Conservation (phyloP, 2,888 invertebrate genomes). For the Ferdinandea cuprea region DNA sequence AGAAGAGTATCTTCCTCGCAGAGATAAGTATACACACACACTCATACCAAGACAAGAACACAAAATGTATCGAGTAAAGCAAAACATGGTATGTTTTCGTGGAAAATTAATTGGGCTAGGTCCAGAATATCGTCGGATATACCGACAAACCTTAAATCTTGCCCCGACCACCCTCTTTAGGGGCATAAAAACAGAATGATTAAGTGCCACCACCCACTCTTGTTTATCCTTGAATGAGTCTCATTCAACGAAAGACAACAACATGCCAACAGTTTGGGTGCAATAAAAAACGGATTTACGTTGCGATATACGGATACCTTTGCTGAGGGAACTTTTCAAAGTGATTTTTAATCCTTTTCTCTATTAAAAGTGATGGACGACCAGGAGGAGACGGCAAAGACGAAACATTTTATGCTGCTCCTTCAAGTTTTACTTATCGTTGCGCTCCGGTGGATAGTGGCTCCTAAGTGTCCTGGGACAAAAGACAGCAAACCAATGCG, state of each 20-base stretch:
- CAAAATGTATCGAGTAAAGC: constrained; percentile 17
- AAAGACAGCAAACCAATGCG: constrained; percentile 56
- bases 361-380: constrained; percentile 61
- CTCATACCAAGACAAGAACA: constrained; percentile 7
- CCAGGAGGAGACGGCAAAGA: not conserved
- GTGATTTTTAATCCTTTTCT: constrained; percentile 74
- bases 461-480: constrained; percentile 63
- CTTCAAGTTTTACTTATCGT: constrained; percentile 46
- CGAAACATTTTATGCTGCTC: constrained; percentile 35
- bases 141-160: constrained; percentile 27
- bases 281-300: constrained; percentile 74
- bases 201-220: constrained; percentile 57
- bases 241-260: constrained; percentile 54
- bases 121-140: constrained; percentile 48
- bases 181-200: constrained; percentile 57
- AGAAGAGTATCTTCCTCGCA: too few relatives aligned
- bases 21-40: constrained; percentile 18
- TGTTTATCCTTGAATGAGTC: constrained; percentile 45
- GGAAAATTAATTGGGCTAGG: constrained; percentile 69
- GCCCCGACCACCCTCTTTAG: not conserved
- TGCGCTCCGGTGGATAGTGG: constrained; percentile 28
- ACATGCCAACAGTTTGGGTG: constrained; percentile 57
- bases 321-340: constrained; percentile 60
- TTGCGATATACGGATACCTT: constrained; percentile 64
- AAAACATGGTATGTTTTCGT: constrained; percentile 47